These are phyloP conservation scores for Chaetodon trifasciatus DNA, from an alignment of 2,797 vertebrate species.

Conservation along the genomic window DNA sequence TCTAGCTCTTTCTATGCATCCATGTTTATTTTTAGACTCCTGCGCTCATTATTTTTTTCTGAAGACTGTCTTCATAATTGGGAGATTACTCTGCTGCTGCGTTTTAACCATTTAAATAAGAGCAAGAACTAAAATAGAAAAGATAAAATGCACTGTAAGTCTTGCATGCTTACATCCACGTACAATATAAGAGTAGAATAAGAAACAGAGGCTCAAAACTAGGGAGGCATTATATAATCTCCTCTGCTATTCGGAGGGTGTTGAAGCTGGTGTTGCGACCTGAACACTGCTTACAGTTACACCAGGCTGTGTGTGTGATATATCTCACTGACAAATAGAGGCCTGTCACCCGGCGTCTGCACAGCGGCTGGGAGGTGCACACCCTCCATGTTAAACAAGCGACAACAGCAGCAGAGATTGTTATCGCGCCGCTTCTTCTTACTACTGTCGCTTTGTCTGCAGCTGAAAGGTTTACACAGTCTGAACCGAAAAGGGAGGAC, in stretches of 20 bases:
- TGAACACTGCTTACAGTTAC: conserved; percentile 19
- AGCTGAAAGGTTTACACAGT: not conserved
- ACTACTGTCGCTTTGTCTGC: conserved; percentile 11
- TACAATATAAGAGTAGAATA: not conserved
- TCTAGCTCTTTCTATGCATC: accelerated
- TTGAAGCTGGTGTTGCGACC: not conserved
- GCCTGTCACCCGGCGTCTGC: conserved; percentile 32
- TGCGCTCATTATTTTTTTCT: not conserved
- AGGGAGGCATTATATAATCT: not conserved
- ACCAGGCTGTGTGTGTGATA: conserved; percentile 19
- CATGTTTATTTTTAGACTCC: not conserved
- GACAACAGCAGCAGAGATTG: conserved; percentile 18
- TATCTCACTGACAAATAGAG: conserved; percentile 50
- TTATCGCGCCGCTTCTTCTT: not conserved
- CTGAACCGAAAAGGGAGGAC: not conserved
- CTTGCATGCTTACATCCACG: not conserved
- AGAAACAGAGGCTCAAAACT: conserved; percentile 8
- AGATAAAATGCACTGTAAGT: not conserved
- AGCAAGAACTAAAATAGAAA: not conserved
- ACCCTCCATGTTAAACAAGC: conserved; percentile 39
- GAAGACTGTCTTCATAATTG: not conserved
- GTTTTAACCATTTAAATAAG: not conserved
- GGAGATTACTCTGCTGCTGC: not conserved
- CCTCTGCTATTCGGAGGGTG: conserved; percentile 18
- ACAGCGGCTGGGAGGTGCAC: conserved; percentile 4